Percentiles rank a stretch among this genome's conserved stretches.
These are phyloP conservation scores for Heteromurus nitidus DNA, from an alignment of 2,888 invertebrate genomes.

Conservation along the genomic window DNA sequence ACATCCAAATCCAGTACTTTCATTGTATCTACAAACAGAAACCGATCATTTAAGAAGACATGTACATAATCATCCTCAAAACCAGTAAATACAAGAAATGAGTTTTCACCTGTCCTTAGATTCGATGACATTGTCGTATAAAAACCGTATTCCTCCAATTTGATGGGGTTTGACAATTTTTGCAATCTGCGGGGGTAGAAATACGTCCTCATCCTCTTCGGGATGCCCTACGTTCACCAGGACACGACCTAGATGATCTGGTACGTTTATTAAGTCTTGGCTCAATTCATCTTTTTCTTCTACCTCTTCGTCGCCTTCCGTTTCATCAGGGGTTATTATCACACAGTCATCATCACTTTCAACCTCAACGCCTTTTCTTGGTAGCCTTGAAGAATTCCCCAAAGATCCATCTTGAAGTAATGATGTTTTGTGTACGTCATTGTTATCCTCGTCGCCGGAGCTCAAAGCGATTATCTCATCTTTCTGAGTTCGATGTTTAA, in stretches of 20 bases:
- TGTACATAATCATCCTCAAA: not conserved
- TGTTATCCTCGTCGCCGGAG: constrained; percentile 65
- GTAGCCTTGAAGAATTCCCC: no score
- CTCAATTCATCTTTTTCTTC: constrained; percentile 86
- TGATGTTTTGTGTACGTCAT: no score
- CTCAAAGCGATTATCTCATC: constrained; percentile 42
- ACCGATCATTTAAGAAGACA: not conserved
- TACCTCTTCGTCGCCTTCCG: constrained; percentile 84
- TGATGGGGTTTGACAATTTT: constrained; percentile 96
- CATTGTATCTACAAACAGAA: constrained; percentile 85
- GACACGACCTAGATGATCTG: constrained; percentile 93
- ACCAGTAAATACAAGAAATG: not conserved
- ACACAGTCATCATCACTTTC: constrained; percentile 92
- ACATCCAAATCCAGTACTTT: constrained; percentile 94
- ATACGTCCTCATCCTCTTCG: constrained; percentile 92
- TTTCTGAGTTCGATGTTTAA: not conserved
- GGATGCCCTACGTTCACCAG: constrained; percentile 95
- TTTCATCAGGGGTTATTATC: constrained; percentile 85
- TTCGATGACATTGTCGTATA: constrained; percentile 98
- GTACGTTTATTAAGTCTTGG: constrained; percentile 92
- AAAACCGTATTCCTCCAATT: constrained; percentile 95
- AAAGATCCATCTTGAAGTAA: no score
- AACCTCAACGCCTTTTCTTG: constrained; percentile 80
- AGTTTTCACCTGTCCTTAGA: constrained; percentile 77
- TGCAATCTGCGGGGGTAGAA: constrained; percentile 91